Evolutionary conservation across 2,888 invertebrate species (phyloP).

Genomic region (Crematogaster levior): DNA sequence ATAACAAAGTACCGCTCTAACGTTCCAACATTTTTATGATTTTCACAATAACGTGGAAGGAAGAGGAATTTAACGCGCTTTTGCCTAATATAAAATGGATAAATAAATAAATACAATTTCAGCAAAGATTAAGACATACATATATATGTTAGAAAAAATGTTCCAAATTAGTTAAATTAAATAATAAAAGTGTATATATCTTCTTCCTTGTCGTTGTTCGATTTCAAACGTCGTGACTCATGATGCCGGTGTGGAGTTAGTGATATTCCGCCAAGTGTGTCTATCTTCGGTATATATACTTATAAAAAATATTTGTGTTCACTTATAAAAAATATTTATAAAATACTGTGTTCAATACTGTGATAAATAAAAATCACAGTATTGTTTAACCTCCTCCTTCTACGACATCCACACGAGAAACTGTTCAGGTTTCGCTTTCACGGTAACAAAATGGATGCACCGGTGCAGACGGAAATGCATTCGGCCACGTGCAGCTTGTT

Average conservation of each 20-base stretch:
- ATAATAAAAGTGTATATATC: conserved; percentile 5
- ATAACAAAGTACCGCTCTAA: conserved; percentile 28
- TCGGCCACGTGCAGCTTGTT: conserved; percentile 9
- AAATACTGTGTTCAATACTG: not conserved
- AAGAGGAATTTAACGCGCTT: not conserved
- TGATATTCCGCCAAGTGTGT: too few species aligned
- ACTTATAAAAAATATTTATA: not conserved
- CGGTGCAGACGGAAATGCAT: conserved; percentile 39
- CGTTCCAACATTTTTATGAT: conserved; percentile 16
- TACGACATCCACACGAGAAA: not conserved
- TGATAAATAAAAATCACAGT: not conserved
- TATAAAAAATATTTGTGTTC: too few species aligned
- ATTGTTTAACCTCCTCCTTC: not conserved
- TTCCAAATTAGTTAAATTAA: not conserved
- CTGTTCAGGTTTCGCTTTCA: conserved; percentile 34
- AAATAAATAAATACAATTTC: not conserved
- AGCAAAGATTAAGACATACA: not conserved
- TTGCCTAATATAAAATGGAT: not conserved
- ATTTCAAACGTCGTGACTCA: too few species aligned
- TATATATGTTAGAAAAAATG: not conserved
- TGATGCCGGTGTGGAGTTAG: too few species aligned
- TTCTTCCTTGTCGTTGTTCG: too few species aligned
- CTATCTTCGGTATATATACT: too few species aligned
- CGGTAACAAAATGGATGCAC: conserved; percentile 25
- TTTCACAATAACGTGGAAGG: not conserved